phyloP scores from a whole-genome alignment of 2,113 vertebrate species.

The Cyanistes caeruleus region DNA sequence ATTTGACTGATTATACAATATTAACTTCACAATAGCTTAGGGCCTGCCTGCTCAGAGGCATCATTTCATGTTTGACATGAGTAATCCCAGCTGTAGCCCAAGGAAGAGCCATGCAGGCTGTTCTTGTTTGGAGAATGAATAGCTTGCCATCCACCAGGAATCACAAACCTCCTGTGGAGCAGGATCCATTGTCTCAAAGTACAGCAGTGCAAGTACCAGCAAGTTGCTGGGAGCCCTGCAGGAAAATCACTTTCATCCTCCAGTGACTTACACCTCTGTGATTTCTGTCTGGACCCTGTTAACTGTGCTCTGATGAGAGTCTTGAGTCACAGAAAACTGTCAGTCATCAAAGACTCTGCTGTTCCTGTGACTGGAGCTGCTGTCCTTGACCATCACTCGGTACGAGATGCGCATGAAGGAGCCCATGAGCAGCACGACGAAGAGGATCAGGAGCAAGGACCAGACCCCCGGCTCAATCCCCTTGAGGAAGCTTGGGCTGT shows the following conservation, averaged over 20 bases:
- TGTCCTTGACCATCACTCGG: conserved; percentile 48
- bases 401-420: conserved; percentile 54
- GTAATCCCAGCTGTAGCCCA: not conserved
- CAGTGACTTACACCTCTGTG: not conserved
- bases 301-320: not conserved
- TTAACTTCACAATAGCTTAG: not conserved
- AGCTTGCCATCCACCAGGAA: not conserved
- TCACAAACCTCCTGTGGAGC: not conserved
- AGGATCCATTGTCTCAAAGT: not conserved
- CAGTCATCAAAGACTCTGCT: conserved; percentile 50
- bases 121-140: not conserved
- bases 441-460: conserved; percentile 59
- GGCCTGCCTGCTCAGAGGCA: not conserved
- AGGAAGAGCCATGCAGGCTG: not conserved
- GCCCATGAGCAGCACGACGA: conserved; percentile 30
- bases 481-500: conserved; percentile 32
- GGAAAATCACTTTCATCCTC: not conserved
- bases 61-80: not conserved
- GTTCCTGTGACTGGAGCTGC: conserved; percentile 29
- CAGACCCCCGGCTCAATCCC: conserved; percentile 44
- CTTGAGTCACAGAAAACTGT: rapidly evolving
- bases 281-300: not conserved
- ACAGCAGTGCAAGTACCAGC: not conserved
- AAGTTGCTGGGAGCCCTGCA: not conserved
- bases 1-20: not conserved